Base-by-base conservation (phyloP, 1,140 invertebrate genomes). In the Gryllus bimaculatus region DNA sequence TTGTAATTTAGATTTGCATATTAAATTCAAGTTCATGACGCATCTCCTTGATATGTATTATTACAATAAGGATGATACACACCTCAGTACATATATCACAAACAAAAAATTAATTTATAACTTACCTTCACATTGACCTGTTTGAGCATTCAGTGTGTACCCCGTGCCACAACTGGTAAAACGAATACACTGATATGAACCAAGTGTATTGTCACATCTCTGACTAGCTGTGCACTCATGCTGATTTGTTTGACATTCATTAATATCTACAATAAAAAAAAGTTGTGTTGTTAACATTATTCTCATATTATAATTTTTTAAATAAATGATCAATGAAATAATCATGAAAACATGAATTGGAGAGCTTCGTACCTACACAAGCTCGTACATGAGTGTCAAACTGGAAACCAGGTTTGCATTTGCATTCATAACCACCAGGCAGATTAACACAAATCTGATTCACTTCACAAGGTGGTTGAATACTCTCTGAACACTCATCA, bases 141-240 rank as follows among this genome's bases (percentile, higher is more conserved):
- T 94, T 12, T 92, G 90, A 8, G 93, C 92, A 84, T 99, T 97
- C 7, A 99, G 85, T 0, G 96, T 97, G 83, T 99, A 99, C 0
- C 98, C 98, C 0, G 97, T 99, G 0, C 98, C 98, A 86, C 98
- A 99, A 0, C 94, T 92, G 26, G 93, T 89, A 47, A 93, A 92
- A 73, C 95, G 84, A 18, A 95, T 91, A 84, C 96, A 98, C 18
- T 91, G 89, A 84, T 90, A 97, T 12, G 94, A 95, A 5, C 96
- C 96, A 26, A 95, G 88, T 0, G 94, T 96, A 83, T 98, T 98
- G 84, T 97, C 95, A 84, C 96, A 98, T 48, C 95, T 86, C 84
- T 97, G 94, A 8, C 89, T 90, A 8, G 89, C 84, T 0, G 90
- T 75, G 81, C 92, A 93, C 39, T 84, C 85, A 81, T 92, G 88